These are phyloP conservation scores for Podotricha telesiphe DNA, from an alignment of 2,888 invertebrate genomes.

Conservation along the genomic window DNA sequence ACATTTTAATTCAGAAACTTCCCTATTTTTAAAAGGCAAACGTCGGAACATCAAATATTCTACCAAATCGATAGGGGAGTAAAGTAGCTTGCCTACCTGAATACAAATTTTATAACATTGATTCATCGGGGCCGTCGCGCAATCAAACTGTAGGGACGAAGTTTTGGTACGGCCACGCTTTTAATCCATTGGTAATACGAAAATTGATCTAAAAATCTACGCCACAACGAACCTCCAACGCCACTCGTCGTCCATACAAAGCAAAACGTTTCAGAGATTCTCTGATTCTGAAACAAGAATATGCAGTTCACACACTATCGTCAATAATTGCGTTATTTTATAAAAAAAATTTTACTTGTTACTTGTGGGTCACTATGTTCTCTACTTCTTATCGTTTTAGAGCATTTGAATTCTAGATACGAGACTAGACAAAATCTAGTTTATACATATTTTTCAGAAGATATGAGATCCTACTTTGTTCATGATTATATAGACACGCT, in stretches of 20 bases:
- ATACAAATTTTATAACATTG: conserved; percentile 80
- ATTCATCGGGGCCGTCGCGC: conserved; percentile 69
- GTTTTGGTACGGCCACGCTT: conserved; percentile 73
- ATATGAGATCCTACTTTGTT: no score
- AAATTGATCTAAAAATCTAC: conserved; percentile 80
- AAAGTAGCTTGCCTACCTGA: conserved; percentile 70
- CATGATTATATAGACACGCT: no score
- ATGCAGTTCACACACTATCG: conserved; percentile 29
- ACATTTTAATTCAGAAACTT: conserved; percentile 39
- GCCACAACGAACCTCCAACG: conserved; percentile 60
- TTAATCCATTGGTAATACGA: conserved; percentile 83
- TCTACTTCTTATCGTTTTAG: no score
- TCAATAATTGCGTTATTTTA: neutral
- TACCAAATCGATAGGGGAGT: conserved; percentile 68
- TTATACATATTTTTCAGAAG: no score
- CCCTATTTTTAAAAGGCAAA: conserved; percentile 43
- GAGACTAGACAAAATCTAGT: no score
- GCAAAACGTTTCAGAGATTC: conserved; percentile 64
- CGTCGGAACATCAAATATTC: conserved; percentile 52
- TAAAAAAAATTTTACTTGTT: no score
- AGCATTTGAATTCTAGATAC: no score
- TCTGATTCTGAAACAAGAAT: conserved; percentile 57
- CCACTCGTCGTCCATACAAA: conserved; percentile 70
- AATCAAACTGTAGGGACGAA: conserved; percentile 66
- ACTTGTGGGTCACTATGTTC: no score